Base-by-base conservation (phyloP, 2,888 invertebrate species). In the Protodeltote pygarga region DNA sequence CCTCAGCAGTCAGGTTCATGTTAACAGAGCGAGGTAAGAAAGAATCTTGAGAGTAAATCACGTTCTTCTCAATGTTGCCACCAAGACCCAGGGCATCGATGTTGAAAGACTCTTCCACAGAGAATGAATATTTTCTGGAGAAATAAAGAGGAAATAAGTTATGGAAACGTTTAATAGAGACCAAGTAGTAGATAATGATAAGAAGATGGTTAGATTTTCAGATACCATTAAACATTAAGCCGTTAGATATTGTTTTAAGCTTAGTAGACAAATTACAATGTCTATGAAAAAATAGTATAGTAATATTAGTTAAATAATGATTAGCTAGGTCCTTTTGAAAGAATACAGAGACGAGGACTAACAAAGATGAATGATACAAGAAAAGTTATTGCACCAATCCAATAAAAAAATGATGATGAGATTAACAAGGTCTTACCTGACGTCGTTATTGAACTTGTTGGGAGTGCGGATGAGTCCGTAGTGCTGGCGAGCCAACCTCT, bases 31-130 rank as follows among this genome's bases (percentile, higher is more conserved):
- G 93, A 0, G 97, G 97, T 2, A 97, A 73, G 85, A 94, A 97
- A 0, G 96, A 96, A 73, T 95, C 94, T 73, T 97, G 97, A 0
- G 97, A 97, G 87, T 95, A 97, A 71, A 97, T 96, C 1, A 97
- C 89, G 71, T 95, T 95, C 58, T 93, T 89, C 44, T 97, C 97
- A 0, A 93, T 73, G 21, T 93, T 93, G 1, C 95, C 94, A 1
- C 95, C 96, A 0, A 95, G 19, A 4, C 97, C 97, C 0, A 96
- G 76, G 0, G 95, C 92, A 28, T 95, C 95, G 0, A 96, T 71
- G 49, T 94, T 93, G 81, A 95, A 96, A 0, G 96, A 96, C 2
- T 95, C 70, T 77, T 97, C 97, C 31, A 93, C 93, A 81, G 95
- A 96, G 87, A 94, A 95, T 0, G 97, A 97, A 75, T 94, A 97